Evolutionary conservation across 2,113 vertebrate genomes (phyloP).

Genomic region (Vireo altiloquus): DNA sequence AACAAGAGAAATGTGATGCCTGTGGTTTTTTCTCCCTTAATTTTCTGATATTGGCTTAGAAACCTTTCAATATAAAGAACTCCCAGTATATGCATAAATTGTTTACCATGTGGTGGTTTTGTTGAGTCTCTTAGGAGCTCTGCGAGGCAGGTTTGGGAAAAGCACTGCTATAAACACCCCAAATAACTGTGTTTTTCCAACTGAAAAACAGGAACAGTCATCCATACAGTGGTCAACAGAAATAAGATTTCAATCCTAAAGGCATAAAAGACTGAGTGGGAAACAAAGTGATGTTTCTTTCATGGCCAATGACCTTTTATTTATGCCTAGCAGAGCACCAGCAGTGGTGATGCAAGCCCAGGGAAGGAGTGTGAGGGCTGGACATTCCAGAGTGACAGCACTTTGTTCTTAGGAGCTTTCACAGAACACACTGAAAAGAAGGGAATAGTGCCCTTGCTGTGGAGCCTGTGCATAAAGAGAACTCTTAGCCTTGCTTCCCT

Average conservation of each 20-base stretch:
- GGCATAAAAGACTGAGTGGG: neutral
- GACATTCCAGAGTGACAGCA: accelerated
- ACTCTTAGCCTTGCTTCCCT: neutral
- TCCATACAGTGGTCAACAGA: neutral
- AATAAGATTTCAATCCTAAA: neutral
- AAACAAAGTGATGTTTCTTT: neutral
- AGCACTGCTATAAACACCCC: neutral
- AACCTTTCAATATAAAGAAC: neutral
- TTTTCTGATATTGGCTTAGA: neutral
- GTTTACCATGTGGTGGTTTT: neutral
- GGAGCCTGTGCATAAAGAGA: neutral
- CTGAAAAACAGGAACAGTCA: neutral
- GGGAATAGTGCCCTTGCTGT: neutral
- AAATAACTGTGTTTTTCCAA: neutral
- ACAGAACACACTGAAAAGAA: neutral
- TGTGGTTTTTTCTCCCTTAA: neutral
- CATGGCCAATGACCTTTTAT: neutral
- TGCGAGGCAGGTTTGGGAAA: neutral
- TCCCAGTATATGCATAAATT: neutral
- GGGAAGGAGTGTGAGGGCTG: neutral
- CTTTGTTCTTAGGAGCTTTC: neutral
- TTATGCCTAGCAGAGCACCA: neutral
- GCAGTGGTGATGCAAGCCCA: neutral
- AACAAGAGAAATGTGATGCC: neutral
- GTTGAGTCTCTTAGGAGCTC: neutral